Evolutionary conservation across 1,140 invertebrate species (phyloP).

Genomic region (Solenopsis fugax): DNA sequence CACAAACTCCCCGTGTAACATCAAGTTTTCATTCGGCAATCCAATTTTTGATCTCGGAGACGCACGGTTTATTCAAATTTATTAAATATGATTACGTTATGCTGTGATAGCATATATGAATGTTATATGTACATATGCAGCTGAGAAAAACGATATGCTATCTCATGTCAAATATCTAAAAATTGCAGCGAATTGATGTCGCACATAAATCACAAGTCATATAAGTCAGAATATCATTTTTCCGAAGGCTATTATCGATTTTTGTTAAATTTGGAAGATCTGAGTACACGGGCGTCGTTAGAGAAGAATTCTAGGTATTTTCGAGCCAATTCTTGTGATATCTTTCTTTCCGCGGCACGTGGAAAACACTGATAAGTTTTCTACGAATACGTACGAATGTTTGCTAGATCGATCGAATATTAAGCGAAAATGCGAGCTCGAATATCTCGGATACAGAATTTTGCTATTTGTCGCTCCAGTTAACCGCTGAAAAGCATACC

Average conservation of each 20-base stretch:
- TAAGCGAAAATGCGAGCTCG: background rate
- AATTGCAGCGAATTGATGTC: no score
- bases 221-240: background rate
- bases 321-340: background rate
- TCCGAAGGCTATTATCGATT: background rate
- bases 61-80: background rate
- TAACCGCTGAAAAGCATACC: background rate
- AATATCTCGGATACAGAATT: constrained; percentile 2
- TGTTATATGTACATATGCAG: no score
- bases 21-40: background rate
- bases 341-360: background rate
- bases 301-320: constrained; percentile 28
- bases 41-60: background rate
- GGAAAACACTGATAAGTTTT: constrained; percentile 41
- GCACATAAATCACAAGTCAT: no score
- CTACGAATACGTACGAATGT: constrained; percentile 7
- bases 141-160: no score
- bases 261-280: constrained; percentile 13
- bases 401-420: constrained; percentile 43
- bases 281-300: background rate
- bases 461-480: constrained; percentile 18
- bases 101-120: background rate
- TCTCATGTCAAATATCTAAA: no score
- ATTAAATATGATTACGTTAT: background rate
- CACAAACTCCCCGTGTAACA: background rate